These are phyloP conservation scores for Python bivittatus DNA, from an alignment of 2,113 vertebrate genomes.

Conservation along the genomic window DNA sequence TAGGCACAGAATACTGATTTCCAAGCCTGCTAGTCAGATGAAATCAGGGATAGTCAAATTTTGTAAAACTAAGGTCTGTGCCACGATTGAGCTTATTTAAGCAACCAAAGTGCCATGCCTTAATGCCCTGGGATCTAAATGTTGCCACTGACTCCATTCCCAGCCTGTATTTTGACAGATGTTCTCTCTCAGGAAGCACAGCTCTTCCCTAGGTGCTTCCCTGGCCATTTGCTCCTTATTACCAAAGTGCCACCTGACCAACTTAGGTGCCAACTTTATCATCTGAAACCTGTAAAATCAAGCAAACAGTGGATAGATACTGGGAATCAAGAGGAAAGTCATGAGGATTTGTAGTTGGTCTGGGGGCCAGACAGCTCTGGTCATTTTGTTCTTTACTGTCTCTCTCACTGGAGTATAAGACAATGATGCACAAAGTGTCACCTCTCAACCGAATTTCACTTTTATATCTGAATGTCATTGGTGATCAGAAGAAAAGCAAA, in stretches of 20 bases:
- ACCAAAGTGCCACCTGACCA: neutral
- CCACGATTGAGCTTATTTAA: neutral
- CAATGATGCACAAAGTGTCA: neutral
- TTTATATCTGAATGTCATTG: neutral
- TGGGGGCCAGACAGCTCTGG: neutral
- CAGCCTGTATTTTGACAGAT: conserved; percentile 26
- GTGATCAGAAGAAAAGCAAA: neutral
- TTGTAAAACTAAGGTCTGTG: neutral
- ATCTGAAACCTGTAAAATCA: neutral
- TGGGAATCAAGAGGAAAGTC: neutral
- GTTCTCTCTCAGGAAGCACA: neutral
- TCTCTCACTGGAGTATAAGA: neutral
- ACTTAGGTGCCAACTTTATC: neutral
- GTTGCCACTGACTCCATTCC: neutral
- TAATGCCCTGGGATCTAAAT: neutral
- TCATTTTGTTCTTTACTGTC: neutral
- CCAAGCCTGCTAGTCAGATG: too few species aligned
- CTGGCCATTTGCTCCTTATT: neutral
- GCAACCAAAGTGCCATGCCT: neutral
- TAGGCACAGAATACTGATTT: neutral
- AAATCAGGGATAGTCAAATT: neutral
- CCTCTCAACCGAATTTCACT: neutral
- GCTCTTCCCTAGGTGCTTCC: neutral
- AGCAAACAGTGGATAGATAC: neutral
- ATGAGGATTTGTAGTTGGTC: neutral